These are phyloP conservation scores for Caenorhabditis auriculariae DNA, from an alignment of 2,888 invertebrate genomes.

Conservation along the genomic window DNA sequence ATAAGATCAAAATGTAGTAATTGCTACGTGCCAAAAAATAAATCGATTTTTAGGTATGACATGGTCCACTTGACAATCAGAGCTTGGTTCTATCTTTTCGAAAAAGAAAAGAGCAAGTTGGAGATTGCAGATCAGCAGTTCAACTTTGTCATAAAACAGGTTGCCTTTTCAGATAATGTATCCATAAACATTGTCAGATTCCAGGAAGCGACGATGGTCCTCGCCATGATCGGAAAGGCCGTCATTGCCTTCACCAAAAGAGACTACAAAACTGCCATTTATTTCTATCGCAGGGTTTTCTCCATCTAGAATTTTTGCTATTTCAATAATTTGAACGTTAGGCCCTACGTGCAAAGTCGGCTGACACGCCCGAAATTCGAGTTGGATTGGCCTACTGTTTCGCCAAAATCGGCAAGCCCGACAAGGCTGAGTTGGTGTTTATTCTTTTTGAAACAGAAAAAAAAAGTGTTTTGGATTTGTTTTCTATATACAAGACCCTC, in stretches of 20 bases:
- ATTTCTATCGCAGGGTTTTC: constrained; percentile 86
- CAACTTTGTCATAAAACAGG: constrained; percentile 88
- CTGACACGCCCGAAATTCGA: constrained; percentile 91
- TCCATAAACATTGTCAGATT: constrained; percentile 5
- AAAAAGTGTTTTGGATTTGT: too few relatives aligned
- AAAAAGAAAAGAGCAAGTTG: constrained; percentile 73
- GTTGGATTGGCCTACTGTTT: constrained; percentile 99
- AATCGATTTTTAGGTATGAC: constrained; percentile 79
- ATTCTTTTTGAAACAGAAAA: too few relatives aligned
- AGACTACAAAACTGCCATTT: constrained; percentile 85
- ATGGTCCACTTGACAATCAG: constrained; percentile 96
- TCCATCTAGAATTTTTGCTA: not conserved
- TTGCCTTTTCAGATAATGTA: constrained; percentile 23
- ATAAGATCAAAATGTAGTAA: constrained; percentile 97
- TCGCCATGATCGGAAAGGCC: constrained; percentile 93
- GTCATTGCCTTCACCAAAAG: constrained; percentile 98
- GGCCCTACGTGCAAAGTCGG: constrained; percentile 90
- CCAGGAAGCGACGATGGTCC: constrained; percentile 81
- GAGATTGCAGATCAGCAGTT: constrained; percentile 99
- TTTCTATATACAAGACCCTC: too few relatives aligned
- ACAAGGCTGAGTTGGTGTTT: constrained; percentile 80
- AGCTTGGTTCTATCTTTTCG: constrained; percentile 94
- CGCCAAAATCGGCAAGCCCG: constrained; percentile 88
- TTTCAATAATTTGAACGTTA: not conserved
- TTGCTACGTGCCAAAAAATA: not conserved